Conservation (phyloP, 2,113 vertebrate species). For the Chlamydotis undulata region DNA sequence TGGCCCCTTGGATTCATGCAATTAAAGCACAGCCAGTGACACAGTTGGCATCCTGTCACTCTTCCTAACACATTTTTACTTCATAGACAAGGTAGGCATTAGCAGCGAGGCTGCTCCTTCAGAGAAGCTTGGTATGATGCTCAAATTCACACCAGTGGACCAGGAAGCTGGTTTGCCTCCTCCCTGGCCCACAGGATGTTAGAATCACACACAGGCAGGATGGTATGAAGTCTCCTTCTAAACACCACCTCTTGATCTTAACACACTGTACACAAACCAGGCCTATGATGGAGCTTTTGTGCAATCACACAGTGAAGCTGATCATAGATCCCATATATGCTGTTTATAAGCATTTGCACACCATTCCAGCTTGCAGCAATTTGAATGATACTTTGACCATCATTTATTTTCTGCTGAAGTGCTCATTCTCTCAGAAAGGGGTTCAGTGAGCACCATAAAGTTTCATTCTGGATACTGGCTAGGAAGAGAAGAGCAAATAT, state of each 20-base stretch:
- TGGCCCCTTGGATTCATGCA: background rate
- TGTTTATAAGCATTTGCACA: background rate
- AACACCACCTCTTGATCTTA: background rate
- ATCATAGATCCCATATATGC: background rate
- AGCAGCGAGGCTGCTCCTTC: background rate
- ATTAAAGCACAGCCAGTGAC: background rate
- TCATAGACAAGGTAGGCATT: background rate
- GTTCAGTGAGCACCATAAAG: background rate
- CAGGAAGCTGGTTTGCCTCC: background rate
- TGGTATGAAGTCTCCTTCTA: background rate
- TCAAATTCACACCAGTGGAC: background rate
- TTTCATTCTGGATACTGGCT: background rate
- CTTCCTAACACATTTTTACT: background rate
- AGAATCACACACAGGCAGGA: background rate
- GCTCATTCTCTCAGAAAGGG: background rate
- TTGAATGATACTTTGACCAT: background rate
- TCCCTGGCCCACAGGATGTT: background rate
- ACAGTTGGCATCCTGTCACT: rapidly evolving
- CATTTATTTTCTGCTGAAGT: background rate
- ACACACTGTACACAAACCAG: background rate
- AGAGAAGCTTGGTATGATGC: background rate
- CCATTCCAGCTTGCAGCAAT: background rate
- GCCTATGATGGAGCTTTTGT: rapidly evolving
- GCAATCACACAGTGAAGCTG: background rate
- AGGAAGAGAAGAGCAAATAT: background rate